These are phyloP conservation scores for Therioaphis trifolii DNA, from an alignment of 2,888 invertebrate genomes.

Conservation along the genomic window DNA sequence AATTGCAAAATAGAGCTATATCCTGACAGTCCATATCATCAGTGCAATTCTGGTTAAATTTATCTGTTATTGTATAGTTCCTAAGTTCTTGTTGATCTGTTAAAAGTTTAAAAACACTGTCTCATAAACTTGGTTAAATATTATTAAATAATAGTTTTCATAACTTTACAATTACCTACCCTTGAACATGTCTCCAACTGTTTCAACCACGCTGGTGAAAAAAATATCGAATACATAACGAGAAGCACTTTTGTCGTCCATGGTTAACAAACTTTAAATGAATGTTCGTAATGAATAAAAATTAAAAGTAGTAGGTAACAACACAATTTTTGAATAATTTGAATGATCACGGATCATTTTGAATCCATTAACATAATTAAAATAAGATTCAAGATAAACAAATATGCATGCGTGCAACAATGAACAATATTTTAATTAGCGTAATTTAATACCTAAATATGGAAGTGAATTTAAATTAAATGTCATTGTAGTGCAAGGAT, in stretches of 20 bases:
- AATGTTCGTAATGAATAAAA: not conserved
- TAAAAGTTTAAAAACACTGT: not conserved
- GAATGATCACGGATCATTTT: too few species aligned
- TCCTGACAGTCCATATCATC: not conserved
- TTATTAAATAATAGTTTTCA: not conserved
- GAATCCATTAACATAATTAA: slow-evolving; percentile 38
- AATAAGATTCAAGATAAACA: slow-evolving; percentile 33
- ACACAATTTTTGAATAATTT: not conserved
- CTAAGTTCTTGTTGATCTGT: not conserved
- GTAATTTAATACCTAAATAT: too few species aligned
- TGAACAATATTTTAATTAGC: not conserved
- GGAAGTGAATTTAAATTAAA: not conserved
- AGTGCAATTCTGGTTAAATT: slow-evolving; percentile 17
- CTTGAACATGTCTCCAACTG: not conserved
- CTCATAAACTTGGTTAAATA: not conserved
- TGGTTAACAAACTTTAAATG: not conserved
- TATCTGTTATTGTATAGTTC: not conserved
- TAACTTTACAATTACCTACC: slow-evolving; percentile 11
- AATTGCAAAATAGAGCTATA: slow-evolving; percentile 2
- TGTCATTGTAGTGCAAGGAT: too few species aligned
- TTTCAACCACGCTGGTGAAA: not conserved
- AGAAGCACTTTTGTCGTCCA: not conserved
- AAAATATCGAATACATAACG: not conserved
- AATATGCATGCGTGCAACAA: slow-evolving; percentile 1
- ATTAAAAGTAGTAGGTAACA: not conserved